Conservation (phyloP, 2,888 invertebrate species). For the Teleiodes luculella region DNA sequence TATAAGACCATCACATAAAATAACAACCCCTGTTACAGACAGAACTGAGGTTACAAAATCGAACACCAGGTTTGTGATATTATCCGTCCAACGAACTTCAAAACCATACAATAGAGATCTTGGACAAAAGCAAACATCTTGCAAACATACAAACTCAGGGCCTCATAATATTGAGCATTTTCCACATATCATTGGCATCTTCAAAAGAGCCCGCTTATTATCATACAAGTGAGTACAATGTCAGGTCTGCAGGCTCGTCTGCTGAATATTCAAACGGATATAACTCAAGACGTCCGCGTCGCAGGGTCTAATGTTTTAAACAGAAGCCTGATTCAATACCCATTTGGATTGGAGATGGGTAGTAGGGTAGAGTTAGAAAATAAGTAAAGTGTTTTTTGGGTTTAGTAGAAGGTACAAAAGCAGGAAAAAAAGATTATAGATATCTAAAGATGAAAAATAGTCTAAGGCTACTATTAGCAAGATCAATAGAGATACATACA, state of each 20-base stretch:
- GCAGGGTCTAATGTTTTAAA: slow-evolving; percentile 42
- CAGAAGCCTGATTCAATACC: slow-evolving; percentile 37
- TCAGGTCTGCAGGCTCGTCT: slow-evolving; percentile 20
- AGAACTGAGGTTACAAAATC: too few relatives aligned
- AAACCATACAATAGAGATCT: too few relatives aligned
- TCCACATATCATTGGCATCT: slow-evolving; percentile 9
- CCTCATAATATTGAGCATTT: not conserved
- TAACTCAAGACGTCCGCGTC: slow-evolving; percentile 41
- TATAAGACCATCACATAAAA: too few relatives aligned
- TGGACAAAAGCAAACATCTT: too few relatives aligned
- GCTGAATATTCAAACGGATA: slow-evolving; percentile 52
- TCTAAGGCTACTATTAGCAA: too few relatives aligned
- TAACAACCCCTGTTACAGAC: too few relatives aligned
- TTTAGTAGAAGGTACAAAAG: too few relatives aligned
- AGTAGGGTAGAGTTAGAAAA: not conserved
- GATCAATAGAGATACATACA: too few relatives aligned
- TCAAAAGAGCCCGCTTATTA: slow-evolving; percentile 20
- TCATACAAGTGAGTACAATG: slow-evolving; percentile 17
- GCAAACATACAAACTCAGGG: not conserved
- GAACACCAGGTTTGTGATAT: too few relatives aligned
- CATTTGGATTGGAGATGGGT: not conserved
- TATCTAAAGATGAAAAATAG: too few relatives aligned
- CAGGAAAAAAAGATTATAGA: too few relatives aligned
- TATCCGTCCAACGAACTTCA: too few relatives aligned
- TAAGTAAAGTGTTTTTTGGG: not conserved